A percentile compares a stretch with the other conserved stretches of the same genome.
These are phyloP conservation scores for Bostrychus sinensis DNA, from an alignment of 2,113 vertebrate species.

Conservation along the genomic window DNA sequence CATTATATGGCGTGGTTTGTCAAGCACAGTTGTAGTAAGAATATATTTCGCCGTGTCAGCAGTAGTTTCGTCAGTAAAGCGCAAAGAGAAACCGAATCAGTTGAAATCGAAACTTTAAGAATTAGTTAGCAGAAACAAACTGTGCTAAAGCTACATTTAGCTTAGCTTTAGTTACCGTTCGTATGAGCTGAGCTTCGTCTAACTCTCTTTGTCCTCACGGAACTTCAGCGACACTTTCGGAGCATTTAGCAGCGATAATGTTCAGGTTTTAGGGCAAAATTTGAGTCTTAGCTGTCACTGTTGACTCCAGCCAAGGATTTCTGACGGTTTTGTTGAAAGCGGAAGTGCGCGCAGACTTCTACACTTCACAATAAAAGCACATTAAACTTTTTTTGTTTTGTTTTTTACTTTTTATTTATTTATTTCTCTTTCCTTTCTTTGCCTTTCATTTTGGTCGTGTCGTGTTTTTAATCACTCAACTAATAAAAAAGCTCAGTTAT, in stretches of 20 bases:
- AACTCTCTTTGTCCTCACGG: not conserved
- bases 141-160: not conserved
- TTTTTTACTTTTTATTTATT: too few relatives aligned
- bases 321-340: not conserved
- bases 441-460: too few relatives aligned
- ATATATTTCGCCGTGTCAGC: not conserved
- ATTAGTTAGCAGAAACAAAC: not conserved
- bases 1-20: too few relatives aligned
- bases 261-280: not conserved
- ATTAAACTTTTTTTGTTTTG: too few relatives aligned
- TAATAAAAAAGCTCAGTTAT: too few relatives aligned
- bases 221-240: accelerated
- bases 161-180: not conserved
- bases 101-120: conserved; percentile 55
- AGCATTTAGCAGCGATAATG: not conserved
- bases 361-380: conserved; percentile 35
- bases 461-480: too few relatives aligned
- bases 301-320: not conserved
- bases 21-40: not conserved
- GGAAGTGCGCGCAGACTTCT: not conserved
- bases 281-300: not conserved
- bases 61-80: not conserved
- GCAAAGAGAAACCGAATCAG: not conserved
- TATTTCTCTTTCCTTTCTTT: too few relatives aligned
- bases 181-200: not conserved